A percentile compares a stretch with the other conserved stretches of the same genome.
Conservation (phyloP, 2,888 invertebrate genomes). For the Troides oblongomaculatus region DNA sequence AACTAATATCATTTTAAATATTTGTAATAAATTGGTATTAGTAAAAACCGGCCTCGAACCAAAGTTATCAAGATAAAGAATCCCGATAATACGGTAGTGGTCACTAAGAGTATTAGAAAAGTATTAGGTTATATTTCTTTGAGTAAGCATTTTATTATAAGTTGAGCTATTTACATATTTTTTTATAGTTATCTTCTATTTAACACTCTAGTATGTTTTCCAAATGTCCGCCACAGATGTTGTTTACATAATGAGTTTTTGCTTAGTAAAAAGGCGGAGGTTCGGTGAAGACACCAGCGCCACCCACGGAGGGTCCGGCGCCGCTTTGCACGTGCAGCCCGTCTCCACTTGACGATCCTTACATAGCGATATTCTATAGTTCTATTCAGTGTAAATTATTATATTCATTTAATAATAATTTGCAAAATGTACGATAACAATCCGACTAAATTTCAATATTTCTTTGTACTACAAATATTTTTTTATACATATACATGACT, state of each 20-base stretch:
- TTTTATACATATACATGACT: no score
- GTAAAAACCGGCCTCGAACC: no score
- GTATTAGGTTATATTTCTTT: no score
- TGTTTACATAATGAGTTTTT: slow-evolving; percentile 54
- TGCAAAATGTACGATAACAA: background rate
- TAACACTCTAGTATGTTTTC: background rate
- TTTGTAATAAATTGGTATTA: no score
- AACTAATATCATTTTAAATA: background rate
- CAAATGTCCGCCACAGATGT: slow-evolving; percentile 22
- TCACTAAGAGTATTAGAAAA: no score
- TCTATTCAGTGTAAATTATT: slow-evolving; percentile 8
- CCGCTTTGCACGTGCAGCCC: slow-evolving; percentile 46
- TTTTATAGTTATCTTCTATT: background rate
- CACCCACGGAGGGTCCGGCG: slow-evolving; percentile 40
- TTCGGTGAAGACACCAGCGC: slow-evolving; percentile 31
- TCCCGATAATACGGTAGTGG: no score
- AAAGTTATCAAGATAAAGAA: no score
- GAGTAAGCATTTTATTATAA: no score
- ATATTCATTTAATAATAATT: background rate
- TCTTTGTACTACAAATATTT: no score
- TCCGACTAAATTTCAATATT: no score
- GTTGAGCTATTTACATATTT: background rate
- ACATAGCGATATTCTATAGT: slow-evolving; percentile 29
- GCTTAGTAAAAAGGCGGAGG: slow-evolving; percentile 40
- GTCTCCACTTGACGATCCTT: slow-evolving; percentile 37